Conservation (phyloP, 2,888 invertebrate species). For the Himalopsyche anomala region DNA sequence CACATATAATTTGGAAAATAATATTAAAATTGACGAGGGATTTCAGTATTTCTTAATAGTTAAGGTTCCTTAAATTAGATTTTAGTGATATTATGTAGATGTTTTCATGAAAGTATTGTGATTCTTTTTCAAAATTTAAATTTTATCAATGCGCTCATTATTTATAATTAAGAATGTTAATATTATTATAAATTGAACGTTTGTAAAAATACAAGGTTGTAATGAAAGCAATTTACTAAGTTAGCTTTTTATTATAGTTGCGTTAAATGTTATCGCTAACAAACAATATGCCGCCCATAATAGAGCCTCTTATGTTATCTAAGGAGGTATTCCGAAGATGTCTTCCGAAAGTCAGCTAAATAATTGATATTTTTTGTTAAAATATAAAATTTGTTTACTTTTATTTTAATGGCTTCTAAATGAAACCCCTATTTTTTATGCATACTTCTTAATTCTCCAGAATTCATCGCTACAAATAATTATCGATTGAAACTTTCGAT, state of each 20-base stretch:
- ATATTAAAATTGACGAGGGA: too few species aligned
- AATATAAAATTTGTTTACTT: background rate
- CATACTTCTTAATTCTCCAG: background rate
- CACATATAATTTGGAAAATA: too few species aligned
- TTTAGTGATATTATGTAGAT: background rate
- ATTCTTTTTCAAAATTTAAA: background rate
- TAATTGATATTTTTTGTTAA: background rate
- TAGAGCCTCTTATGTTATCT: background rate
- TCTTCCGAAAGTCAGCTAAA: background rate
- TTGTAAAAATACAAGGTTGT: slow-evolving; percentile 10
- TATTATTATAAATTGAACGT: background rate
- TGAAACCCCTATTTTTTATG: background rate
- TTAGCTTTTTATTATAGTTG: slow-evolving; percentile 1
- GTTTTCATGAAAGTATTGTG: background rate
- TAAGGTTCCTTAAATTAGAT: background rate
- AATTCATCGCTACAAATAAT: too few species aligned
- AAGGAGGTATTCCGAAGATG: background rate
- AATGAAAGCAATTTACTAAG: slow-evolving; percentile 2
- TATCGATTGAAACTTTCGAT: too few species aligned
- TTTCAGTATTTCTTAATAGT: background rate
- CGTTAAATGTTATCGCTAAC: background rate
- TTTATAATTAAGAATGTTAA: too few species aligned
- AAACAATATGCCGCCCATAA: background rate
- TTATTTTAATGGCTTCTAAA: background rate
- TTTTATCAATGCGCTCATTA: slow-evolving; percentile 2